Percentiles rank a stretch among this genome's conserved stretches.
phyloP scores from a whole-genome alignment of 2,888 invertebrate genomes.

The Buathra laborator region DNA sequence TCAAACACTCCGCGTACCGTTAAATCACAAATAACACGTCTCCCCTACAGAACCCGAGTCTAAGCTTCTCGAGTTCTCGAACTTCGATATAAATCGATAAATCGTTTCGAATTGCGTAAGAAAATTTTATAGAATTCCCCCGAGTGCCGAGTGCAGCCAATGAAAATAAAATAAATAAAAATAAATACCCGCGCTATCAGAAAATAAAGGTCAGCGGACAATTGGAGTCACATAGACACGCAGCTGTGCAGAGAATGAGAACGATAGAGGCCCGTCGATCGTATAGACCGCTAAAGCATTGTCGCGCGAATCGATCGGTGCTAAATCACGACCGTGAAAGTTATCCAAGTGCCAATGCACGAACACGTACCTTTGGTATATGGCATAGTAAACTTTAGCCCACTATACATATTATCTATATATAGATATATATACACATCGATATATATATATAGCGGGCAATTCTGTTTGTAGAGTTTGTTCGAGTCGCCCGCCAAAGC shows the following conservation, averaged over 20 bases:
- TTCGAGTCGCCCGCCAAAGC: slow-evolving; percentile 18
- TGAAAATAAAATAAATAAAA: too few relatives aligned
- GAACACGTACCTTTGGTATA: slow-evolving; percentile 43
- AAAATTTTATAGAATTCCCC: slow-evolving; percentile 12
- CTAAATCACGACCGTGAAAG: slow-evolving; percentile 74
- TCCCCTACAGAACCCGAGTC: too few relatives aligned
- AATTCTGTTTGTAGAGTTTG: slow-evolving; percentile 1
- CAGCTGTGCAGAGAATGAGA: slow-evolving; percentile 16
- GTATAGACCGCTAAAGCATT: slow-evolving; percentile 28
- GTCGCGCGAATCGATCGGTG: slow-evolving; percentile 67
- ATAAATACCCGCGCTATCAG: too few relatives aligned
- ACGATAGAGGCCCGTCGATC: slow-evolving; percentile 34
- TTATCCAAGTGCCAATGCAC: slow-evolving; percentile 65
- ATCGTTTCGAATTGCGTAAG: slow-evolving; percentile 7
- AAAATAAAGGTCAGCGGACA: too few relatives aligned
- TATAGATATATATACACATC: slow-evolving; percentile 1
- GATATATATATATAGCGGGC: background rate
- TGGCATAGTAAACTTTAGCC: slow-evolving; percentile 38
- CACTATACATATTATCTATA: slow-evolving; percentile 6
- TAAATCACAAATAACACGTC: too few relatives aligned
- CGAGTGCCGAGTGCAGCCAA: background rate
- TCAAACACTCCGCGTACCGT: too few relatives aligned
- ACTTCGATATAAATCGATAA: background rate
- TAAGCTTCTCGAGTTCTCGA: background rate
- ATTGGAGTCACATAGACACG: background rate